Evolutionary conservation across 2,797 vertebrate genomes (phyloP).

Genomic region (Rallus crepitans): DNA sequence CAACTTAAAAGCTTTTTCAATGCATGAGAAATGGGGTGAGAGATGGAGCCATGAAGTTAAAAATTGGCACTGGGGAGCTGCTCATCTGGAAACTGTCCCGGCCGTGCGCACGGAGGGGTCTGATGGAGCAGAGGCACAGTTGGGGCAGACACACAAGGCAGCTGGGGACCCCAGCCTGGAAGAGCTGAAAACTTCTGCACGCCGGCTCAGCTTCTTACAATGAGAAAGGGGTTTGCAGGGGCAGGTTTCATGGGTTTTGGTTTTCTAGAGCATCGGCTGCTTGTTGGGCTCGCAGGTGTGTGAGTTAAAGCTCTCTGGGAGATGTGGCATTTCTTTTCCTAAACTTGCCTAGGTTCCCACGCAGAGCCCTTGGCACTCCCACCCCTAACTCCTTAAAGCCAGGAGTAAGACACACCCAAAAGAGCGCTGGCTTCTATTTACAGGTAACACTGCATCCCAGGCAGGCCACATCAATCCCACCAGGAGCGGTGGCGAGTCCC

Average conservation of each 20-base stretch:
- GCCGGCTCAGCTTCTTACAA: no score
- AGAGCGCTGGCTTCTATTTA: neutral
- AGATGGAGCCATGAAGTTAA: neutral
- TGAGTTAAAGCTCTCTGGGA: neutral
- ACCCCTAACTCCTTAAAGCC: neutral
- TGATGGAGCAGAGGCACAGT: neutral
- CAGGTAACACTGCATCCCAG: neutral
- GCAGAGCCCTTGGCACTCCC: neutral
- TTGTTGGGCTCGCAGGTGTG: neutral
- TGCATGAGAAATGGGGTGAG: neutral
- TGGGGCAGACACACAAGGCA: accelerated
- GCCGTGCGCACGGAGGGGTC: accelerated
- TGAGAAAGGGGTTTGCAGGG: no score
- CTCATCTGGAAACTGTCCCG: neutral
- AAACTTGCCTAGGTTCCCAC: neutral
- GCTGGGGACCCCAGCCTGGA: no score
- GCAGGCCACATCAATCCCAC: neutral
- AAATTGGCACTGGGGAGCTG: neutral
- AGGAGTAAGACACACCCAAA: neutral
- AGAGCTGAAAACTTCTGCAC: neutral
- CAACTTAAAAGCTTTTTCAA: neutral
- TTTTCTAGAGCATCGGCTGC: neutral
- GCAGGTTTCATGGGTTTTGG: neutral
- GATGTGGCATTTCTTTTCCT: neutral
- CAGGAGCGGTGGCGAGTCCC: no score